phyloP scores from a whole-genome alignment of 2,797 vertebrate species.

The Leuciscus waleckii region DNA sequence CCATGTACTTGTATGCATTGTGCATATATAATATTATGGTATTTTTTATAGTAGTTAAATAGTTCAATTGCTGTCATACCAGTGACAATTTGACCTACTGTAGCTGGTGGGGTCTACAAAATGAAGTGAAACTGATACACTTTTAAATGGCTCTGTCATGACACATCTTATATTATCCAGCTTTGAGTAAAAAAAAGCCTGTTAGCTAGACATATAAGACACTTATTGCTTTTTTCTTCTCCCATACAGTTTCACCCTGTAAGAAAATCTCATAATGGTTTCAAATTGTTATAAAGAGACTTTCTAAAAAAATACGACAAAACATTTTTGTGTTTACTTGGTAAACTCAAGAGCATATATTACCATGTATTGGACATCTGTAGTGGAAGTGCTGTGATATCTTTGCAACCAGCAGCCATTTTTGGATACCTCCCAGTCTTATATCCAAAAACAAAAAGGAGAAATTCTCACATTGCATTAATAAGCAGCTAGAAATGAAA shows the following conservation, averaged over 20 bases:
- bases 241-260: background rate
- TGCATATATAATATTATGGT: background rate
- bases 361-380: background rate
- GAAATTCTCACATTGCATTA: background rate
- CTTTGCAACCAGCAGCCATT: background rate
- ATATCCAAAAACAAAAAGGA: background rate
- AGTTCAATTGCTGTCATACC: background rate
- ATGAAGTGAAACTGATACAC: background rate
- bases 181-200: background rate
- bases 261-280: background rate
- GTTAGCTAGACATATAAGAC: background rate
- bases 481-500: background rate
- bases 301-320: background rate
- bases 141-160: background rate
- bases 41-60: background rate
- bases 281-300: background rate
- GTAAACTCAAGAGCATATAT: background rate
- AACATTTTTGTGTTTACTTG: background rate
- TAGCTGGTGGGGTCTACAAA: background rate
- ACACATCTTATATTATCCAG: background rate
- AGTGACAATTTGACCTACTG: background rate
- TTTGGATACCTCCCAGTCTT: background rate
- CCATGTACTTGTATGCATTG: background rate
- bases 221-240: background rate
- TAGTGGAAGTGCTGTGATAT: slow-evolving; percentile 7